Conservation (phyloP, 2,888 invertebrate species). For the Chirona hameri region DNA sequence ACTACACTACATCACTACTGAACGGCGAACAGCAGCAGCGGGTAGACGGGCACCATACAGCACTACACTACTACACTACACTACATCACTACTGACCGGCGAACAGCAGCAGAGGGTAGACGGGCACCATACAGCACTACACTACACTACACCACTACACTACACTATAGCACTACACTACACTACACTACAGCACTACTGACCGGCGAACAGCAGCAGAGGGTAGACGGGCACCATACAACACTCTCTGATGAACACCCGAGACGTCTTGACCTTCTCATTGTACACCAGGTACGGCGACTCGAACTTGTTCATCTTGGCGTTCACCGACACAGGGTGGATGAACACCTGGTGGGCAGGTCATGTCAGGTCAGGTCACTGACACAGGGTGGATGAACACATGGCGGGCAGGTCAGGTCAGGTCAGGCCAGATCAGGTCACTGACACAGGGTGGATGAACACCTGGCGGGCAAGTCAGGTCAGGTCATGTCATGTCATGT, state of each 20-base stretch:
- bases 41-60: no score
- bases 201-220: constrained; percentile 57
- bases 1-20: no score
- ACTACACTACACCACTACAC: no score
- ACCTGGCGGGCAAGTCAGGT: not conserved
- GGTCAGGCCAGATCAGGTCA: not conserved
- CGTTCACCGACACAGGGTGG: constrained; percentile 79
- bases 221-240: constrained; percentile 74
- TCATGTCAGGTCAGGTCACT: not conserved
- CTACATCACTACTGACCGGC: no score
- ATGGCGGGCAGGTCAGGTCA: not conserved
- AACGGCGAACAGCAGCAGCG: no score
- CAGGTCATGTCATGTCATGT: no score
- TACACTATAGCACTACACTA: no score
- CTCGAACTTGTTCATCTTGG: constrained; percentile 59
- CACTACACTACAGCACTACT: no score
- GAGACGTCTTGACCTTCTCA: constrained; percentile 75
- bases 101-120: no score
- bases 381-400: not conserved
- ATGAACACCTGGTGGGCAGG: constrained; percentile 53
- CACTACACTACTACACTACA: no score
- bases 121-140: no score
- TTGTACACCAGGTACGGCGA: constrained; percentile 77
- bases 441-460: not conserved
- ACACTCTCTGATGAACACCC: constrained; percentile 73